Evolutionary conservation across 2,797 vertebrate genomes (phyloP), one percentile per base, ranked within the genome.

Genomic region (Acropternis orthonyx): DNA sequence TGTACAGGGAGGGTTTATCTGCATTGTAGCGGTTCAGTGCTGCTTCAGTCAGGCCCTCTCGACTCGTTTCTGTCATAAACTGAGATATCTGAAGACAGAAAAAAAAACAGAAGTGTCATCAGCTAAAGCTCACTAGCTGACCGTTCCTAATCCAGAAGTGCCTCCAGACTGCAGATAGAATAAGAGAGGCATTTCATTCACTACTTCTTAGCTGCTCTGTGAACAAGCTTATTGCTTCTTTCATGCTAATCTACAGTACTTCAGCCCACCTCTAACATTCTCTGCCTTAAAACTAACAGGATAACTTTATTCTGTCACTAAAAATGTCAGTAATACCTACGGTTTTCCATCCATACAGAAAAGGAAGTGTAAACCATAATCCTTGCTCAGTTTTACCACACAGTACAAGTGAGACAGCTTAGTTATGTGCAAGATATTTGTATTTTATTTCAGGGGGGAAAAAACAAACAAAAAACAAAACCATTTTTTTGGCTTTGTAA

Each of bases 21-120:
- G 98, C 98, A 77, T 99, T 99, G 98, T 98, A 99, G 95, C 98
- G 98, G 97, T 99, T 99, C 95, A 99, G 80, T 0, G 97, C 98
- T 11, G 98, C 98, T 97, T 99, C 99, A 0, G 98, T 99, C 95
- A 98, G 96, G 66, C 98, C 98, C 85, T 99, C 99, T 76, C 98
- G 98, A 96, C 98, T 98, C 28, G 97, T 97, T 73, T 99, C 99
- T 3, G 98, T 98, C 96, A 99, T 98, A 98, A 99, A 97, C 97
- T 99, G 99, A 93, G 99, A 99, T 94, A 99, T 99, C 99, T 99
- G 97, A 90, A 93, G 75, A 89, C 61, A 92, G 69, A 72, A 96
- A 12, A 37, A 54, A 78, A 3, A 58, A 0, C 43, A 71, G 2
- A 59, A 89, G 32, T 34, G 10, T 97, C 74, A 94, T 87, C 74